A percentile compares a stretch with the other conserved stretches of the same genome.
phyloP scores from a whole-genome alignment of 2,888 invertebrate genomes.

The Habroteleia sp. region DNA sequence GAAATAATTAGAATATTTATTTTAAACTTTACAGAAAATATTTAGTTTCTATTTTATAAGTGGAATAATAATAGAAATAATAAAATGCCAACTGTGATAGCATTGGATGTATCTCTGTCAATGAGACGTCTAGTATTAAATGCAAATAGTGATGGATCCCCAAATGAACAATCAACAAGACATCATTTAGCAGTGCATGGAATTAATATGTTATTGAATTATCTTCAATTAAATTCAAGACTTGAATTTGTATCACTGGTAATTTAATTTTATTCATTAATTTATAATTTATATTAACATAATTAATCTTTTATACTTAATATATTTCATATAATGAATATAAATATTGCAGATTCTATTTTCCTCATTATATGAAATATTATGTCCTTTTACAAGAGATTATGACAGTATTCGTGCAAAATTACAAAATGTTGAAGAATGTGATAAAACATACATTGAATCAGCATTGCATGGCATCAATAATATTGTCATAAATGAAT shows the following conservation, averaged over 20 bases:
- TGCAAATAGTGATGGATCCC: slow-evolving; percentile 78
- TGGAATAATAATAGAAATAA: background rate
- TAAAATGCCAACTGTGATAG: slow-evolving; percentile 88
- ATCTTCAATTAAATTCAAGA: slow-evolving; percentile 85
- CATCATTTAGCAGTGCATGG: slow-evolving; percentile 86
- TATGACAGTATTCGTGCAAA: slow-evolving; percentile 90
- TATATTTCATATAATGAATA: too few relatives aligned
- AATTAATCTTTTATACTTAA: too few relatives aligned
- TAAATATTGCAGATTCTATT: slow-evolving; percentile 80
- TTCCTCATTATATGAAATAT: slow-evolving; percentile 83
- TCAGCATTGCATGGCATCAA: slow-evolving; percentile 90
- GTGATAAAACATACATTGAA: slow-evolving; percentile 93
- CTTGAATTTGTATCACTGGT: slow-evolving; percentile 88
- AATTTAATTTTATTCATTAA: slow-evolving; percentile 48
- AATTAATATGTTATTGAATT: slow-evolving; percentile 85
- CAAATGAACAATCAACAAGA: slow-evolving; percentile 83
- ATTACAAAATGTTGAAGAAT: slow-evolving; percentile 89
- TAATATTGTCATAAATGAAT: slow-evolving; percentile 90
- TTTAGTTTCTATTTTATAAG: too few relatives aligned
- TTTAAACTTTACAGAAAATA: too few relatives aligned
- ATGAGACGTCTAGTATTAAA: slow-evolving; percentile 85
- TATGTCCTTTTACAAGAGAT: slow-evolving; percentile 94
- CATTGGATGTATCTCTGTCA: slow-evolving; percentile 88
- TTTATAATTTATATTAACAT: background rate
- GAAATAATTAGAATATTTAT: too few relatives aligned